Conservation (phyloP, 2,888 invertebrate species). For the Philonicus albiceps region DNA sequence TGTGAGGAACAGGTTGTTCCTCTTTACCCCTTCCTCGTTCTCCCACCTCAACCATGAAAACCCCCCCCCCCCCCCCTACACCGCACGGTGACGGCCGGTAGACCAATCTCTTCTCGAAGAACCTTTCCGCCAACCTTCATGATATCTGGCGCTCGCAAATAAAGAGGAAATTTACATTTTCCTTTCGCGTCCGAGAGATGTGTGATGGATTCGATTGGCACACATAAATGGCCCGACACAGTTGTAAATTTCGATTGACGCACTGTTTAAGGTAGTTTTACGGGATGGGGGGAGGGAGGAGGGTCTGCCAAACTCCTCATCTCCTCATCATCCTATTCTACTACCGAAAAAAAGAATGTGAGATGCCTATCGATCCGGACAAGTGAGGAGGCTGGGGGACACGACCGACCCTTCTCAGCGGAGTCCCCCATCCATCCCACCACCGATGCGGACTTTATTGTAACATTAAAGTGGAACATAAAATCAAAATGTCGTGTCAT, state of each 20-base stretch:
- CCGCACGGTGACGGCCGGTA: neutral
- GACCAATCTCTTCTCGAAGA: neutral
- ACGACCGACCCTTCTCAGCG: neutral
- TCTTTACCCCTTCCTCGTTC: neutral
- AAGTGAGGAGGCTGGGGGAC: neutral
- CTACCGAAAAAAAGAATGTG: neutral
- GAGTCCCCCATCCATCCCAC: neutral
- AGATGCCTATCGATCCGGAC: constrained; percentile 11
- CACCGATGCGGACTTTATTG: constrained; percentile 18
- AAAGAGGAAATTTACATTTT: constrained; percentile 31
- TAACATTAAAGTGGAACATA: constrained; percentile 40
- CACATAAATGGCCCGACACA: constrained; percentile 34
- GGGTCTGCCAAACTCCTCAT: no score
- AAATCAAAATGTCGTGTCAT: constrained; percentile 43
- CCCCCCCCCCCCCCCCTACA: no score
- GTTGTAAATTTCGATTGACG: constrained; percentile 33
- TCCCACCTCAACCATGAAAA: neutral
- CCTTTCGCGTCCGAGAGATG: constrained; percentile 25
- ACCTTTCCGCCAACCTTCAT: neutral
- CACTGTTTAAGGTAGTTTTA: constrained; percentile 19
- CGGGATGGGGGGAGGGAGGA: neutral
- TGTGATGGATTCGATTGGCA: constrained; percentile 36
- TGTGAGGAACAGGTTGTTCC: neutral
- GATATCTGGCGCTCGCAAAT: constrained; percentile 5
- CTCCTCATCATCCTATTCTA: no score